These are phyloP conservation scores for Dendroctonus valens DNA, from an alignment of 1,140 invertebrate species.

Conservation along the genomic window DNA sequence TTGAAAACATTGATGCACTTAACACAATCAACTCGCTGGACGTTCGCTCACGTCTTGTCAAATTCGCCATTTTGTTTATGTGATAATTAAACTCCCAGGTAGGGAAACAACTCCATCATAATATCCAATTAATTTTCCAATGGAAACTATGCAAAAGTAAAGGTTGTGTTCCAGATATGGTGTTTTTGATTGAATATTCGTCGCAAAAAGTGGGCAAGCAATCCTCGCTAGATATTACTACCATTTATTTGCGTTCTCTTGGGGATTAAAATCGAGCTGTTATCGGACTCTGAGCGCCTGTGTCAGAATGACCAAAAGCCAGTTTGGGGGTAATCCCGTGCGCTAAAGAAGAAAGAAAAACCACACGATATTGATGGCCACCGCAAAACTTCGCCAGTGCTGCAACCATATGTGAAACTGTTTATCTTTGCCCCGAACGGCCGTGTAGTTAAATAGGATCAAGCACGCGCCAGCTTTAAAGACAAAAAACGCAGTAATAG, in stretches of 20 bases:
- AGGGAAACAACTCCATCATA: conserved; percentile 16
- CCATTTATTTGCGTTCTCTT: conserved; percentile 10
- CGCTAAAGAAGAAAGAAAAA: conserved; percentile 14
- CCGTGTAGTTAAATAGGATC: no score
- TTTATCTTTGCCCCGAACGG: no score
- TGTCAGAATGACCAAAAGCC: conserved; percentile 19
- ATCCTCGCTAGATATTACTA: conserved; percentile 18
- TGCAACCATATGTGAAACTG: no score
- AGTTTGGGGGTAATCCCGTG: conserved; percentile 7
- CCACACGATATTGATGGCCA: conserved; percentile 17
- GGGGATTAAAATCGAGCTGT: conserved; percentile 29
- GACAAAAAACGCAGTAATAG: no score
- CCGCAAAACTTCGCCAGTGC: conserved; percentile 8
- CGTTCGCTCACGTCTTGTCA: no score
- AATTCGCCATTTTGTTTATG: no score
- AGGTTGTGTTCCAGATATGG: conserved; percentile 20
- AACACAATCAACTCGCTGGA: no score
- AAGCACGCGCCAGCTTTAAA: no score
- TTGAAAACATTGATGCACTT: no score
- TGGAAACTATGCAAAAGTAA: conserved; percentile 21
- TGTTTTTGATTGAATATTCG: conserved; percentile 31
- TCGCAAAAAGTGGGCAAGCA: conserved; percentile 27
- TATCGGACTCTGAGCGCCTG: conserved; percentile 20
- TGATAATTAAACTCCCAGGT: no score
- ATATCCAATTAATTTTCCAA: conserved; percentile 25